Percentiles rank a stretch among this genome's conserved stretches.
Conservation (phyloP, 2,888 invertebrate genomes). For the Yponomeuta cagnagella region DNA sequence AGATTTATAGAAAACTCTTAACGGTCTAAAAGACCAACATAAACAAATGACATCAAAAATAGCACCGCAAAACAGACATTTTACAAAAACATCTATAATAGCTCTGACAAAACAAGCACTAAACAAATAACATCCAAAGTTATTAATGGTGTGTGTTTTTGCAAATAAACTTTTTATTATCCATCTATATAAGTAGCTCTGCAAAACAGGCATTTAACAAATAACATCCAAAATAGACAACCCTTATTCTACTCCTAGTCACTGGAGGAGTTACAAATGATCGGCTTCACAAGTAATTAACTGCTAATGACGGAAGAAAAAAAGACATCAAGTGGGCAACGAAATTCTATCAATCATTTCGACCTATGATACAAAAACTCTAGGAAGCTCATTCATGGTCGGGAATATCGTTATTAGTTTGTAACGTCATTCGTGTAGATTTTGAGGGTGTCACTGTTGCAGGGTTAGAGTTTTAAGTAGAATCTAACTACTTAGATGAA, state of each 20-base stretch:
- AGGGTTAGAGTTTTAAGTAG: no score
- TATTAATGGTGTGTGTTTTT: no score
- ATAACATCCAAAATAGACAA: neutral
- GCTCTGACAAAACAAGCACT: no score
- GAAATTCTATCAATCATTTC: conserved; percentile 62
- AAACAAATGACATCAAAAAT: no score
- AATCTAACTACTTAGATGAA: no score
- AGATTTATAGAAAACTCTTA: no score
- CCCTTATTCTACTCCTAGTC: conserved; percentile 5
- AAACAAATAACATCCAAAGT: no score
- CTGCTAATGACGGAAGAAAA: conserved; percentile 65
- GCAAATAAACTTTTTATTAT: no score
- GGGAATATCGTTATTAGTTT: neutral
- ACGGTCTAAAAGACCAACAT: no score
- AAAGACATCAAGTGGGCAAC: conserved; percentile 51
- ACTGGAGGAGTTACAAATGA: conserved; percentile 45
- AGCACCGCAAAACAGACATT: no score
- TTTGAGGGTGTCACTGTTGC: neutral
- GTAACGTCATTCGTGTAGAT: neutral
- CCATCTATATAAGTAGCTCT: no score
- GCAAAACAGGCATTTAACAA: neutral
- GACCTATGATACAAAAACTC: conserved; percentile 44
- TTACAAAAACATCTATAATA: no score
- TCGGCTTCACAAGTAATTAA: conserved; percentile 68
- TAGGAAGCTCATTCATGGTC: conserved; percentile 18